Base-by-base conservation (phyloP, 2,888 invertebrate species). In the Scaptomyza flava region DNA sequence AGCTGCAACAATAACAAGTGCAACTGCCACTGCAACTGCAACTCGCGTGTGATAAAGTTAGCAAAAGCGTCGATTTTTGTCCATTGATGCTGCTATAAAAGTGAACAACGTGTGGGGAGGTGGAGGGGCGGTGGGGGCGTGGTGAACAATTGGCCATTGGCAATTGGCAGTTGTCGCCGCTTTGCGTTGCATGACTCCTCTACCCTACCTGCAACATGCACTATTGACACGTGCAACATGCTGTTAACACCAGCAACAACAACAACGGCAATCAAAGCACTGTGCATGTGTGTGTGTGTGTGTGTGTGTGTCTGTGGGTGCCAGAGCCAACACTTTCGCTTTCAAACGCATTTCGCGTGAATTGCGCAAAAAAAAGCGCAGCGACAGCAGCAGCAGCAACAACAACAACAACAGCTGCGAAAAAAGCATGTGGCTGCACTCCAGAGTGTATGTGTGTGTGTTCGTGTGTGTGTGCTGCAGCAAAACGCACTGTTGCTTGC, bases 221-320 rank as follows among this genome's bases (percentile, higher is more conserved):
- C 53, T 84, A 86, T 84, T 84, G 83, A 84, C 83, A 86, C 84
- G 80, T 83, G 83, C 89, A 88, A 86, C 83, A 88, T 84, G 83
- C 87, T 83, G 89, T 88, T 86, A 86, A 86, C 79, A 82, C 72
- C 78, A 68, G 45, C 77, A 68, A 43, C 61, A 58, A 48, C 67
- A 38, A 38, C 68, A 67, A 56, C 63, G 6, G 27, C 27, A 64
- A 70, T 70, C 59, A 56, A 38, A 70, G 76, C 64, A 47, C 43
- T 54, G 54, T 63, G 42, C 43, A 23, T 62, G 42, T 43, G 36
- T 43, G 14, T 66, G 63, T 62, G 63, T 63, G 45, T 46, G 27
- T 62, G 42, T 43, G 36, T 43, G 14, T 66, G 63, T 62, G 52
- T 43, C 60, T 30, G n/a, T 51, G 73, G 68, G 69, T 66, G 82